Conservation (phyloP, 2,888 invertebrate genomes). For the Sympetrum striolatum region DNA sequence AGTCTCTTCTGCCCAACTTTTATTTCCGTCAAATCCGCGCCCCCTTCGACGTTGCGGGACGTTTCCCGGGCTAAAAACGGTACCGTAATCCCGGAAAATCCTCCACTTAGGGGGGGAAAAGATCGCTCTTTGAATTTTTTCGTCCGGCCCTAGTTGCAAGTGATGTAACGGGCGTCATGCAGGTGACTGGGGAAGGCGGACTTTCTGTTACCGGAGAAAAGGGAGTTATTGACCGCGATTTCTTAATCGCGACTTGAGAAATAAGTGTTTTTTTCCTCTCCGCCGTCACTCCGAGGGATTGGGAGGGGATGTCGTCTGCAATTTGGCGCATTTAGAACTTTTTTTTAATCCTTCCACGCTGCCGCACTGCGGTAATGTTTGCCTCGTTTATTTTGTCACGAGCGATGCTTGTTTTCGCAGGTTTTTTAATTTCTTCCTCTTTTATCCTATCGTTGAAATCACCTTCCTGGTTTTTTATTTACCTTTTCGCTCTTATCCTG, state of each 20-base stretch:
- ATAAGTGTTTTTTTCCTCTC: background rate
- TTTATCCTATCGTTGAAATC: no score
- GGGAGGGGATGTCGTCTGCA: background rate
- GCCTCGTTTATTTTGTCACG: background rate
- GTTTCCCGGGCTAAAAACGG: background rate
- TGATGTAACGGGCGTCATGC: background rate
- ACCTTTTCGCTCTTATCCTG: no score
- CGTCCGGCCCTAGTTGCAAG: background rate
- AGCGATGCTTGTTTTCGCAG: background rate
- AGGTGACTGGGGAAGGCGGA: background rate
- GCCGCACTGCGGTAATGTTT: background rate
- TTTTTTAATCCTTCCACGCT: background rate
- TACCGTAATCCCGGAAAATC: background rate
- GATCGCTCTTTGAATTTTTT: background rate
- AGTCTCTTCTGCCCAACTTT: background rate
- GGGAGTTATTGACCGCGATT: conserved; percentile 10
- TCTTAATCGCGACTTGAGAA: conserved; percentile 8
- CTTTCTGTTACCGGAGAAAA: background rate
- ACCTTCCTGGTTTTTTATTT: no score
- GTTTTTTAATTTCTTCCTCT: background rate
- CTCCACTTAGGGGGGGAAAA: background rate
- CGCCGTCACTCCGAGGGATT: background rate
- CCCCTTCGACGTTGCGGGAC: background rate
- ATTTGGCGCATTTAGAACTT: background rate
- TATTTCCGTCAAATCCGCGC: background rate